Base-by-base conservation (phyloP, 2,888 invertebrate species). In the Ochropleura plecta region DNA sequence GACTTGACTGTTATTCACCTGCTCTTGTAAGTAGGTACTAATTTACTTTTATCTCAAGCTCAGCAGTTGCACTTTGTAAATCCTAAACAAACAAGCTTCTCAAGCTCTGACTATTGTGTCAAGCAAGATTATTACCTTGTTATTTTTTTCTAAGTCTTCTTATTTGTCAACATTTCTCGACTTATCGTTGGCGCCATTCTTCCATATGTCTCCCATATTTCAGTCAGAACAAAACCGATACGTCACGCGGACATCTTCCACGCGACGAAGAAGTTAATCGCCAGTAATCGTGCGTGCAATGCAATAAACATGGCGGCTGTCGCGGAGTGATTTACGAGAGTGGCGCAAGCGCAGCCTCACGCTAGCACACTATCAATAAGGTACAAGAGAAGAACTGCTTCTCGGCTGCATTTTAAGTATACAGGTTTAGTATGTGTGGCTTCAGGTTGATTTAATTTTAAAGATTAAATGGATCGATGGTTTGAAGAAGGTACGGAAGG, bases 251-350 rank as follows among this genome's bases (percentile, higher is more conserved):
- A 72, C 42, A 62, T 76, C 57, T 63, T 62, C 46, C 46, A 66
- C 51, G 60, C 48, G 60, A 30, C 44, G 44, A 76, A 80, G 70
- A 84, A 76, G 73, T 72, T 71, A 81, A 82, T 84, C 73, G 62
- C 74, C 49, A 74, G 67, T 70, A 71, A 81, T 77, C 76, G 67
- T 60, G 42, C 42, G 70, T 55, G 73, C 78, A 79, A 79, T 80
- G 78, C 75, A 83, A 86, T 83, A 85, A 77, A 86, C 84, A 86
- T 77, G 76, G 81, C 66, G 65, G 73, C 76, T 70, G 81, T 79
- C 77, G 73, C 53, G 51, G 51, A 76, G 76, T 84, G 88, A 88
- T 88, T 88, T 86, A 88, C 76, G 75, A 78, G 78, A 73, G 79
- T 84, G 80, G 70, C 75, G 82, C 76, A 86, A 81, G 73, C 78